Conservation (phyloP, 2,797 vertebrate species). For the Odontamblyopus lacepedii region DNA sequence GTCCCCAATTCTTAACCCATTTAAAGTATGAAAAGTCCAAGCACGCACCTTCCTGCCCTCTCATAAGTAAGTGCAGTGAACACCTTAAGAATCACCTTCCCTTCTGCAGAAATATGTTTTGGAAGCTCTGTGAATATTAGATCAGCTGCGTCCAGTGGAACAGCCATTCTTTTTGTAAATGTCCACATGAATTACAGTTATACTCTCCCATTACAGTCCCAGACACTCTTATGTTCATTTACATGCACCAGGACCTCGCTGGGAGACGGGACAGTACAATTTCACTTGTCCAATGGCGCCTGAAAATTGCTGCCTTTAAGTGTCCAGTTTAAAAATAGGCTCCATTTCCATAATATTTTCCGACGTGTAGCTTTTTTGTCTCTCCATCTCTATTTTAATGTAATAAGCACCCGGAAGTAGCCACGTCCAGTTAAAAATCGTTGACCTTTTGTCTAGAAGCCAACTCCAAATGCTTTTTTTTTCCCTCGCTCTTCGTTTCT, state of each 20-base stretch:
- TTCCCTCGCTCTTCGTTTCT: background rate
- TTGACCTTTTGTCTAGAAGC: slow-evolving; percentile 38
- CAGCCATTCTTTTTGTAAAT: slow-evolving; percentile 30
- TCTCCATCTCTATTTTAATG: slow-evolving; percentile 72
- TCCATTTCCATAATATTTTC: slow-evolving; percentile 74
- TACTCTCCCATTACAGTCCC: slow-evolving; percentile 18
- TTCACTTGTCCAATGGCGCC: slow-evolving; percentile 57
- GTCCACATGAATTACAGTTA: slow-evolving; percentile 46
- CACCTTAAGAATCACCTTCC: slow-evolving; percentile 17
- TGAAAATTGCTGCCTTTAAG: slow-evolving; percentile 56
- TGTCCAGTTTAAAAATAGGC: slow-evolving; percentile 56
- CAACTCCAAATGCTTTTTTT: slow-evolving; percentile 55
- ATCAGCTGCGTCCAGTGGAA: slow-evolving; percentile 27
- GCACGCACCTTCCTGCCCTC: slow-evolving; percentile 38
- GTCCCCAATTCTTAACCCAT: slow-evolving; percentile 4
- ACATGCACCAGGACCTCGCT: slow-evolving; percentile 37
- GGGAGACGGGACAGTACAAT: slow-evolving; percentile 56
- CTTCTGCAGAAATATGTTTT: slow-evolving; percentile 32
- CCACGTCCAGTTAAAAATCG: slow-evolving; percentile 38
- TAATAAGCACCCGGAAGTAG: slow-evolving; percentile 63
- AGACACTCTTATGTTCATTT: slow-evolving; percentile 48
- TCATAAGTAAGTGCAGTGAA: slow-evolving; percentile 58
- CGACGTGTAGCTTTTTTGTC: slow-evolving; percentile 55
- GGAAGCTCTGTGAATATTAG: slow-evolving; percentile 26
- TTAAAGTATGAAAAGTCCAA: slow-evolving; percentile 48